Conservation (phyloP, 2,888 invertebrate species). For the Plebejus anna region DNA sequence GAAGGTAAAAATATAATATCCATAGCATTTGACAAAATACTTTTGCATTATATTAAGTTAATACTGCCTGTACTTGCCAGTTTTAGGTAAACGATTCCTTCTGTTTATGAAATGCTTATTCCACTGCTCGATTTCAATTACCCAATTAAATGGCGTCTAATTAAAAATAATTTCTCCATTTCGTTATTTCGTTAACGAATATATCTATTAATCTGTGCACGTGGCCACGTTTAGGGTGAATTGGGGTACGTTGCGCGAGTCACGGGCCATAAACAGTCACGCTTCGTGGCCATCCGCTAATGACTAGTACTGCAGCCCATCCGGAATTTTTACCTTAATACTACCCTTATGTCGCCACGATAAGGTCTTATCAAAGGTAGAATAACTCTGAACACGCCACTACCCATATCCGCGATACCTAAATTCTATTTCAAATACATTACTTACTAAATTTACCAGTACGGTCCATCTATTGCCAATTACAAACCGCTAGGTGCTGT, state of each 20-base stretch:
- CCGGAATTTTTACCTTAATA: not conserved
- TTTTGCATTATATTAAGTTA: no score
- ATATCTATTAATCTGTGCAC: slow-evolving; percentile 72
- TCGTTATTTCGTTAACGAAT: slow-evolving; percentile 45
- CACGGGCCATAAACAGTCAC: slow-evolving; percentile 75
- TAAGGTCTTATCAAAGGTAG: not conserved
- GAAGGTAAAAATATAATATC: no score
- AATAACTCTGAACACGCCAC: slow-evolving; percentile 36
- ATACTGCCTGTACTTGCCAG: no score
- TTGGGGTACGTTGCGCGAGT: slow-evolving; percentile 57
- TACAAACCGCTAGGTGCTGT: not conserved
- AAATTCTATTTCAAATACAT: slow-evolving; percentile 23
- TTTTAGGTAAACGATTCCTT: not conserved
- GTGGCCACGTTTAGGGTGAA: slow-evolving; percentile 72
- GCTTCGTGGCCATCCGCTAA: slow-evolving; percentile 64
- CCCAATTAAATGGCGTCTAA: not conserved
- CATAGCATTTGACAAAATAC: no score
- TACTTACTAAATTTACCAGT: slow-evolving; percentile 16
- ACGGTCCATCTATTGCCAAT: not conserved
- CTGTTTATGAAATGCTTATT: not conserved
- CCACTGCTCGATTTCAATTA: not conserved
- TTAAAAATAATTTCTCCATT: slow-evolving; percentile 20
- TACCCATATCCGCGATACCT: slow-evolving; percentile 33
- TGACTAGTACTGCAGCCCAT: slow-evolving; percentile 46
- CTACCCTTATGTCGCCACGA: not conserved